These are phyloP conservation scores for Tetranychus piercei DNA, from an alignment of 2,888 invertebrate species.

Conservation along the genomic window DNA sequence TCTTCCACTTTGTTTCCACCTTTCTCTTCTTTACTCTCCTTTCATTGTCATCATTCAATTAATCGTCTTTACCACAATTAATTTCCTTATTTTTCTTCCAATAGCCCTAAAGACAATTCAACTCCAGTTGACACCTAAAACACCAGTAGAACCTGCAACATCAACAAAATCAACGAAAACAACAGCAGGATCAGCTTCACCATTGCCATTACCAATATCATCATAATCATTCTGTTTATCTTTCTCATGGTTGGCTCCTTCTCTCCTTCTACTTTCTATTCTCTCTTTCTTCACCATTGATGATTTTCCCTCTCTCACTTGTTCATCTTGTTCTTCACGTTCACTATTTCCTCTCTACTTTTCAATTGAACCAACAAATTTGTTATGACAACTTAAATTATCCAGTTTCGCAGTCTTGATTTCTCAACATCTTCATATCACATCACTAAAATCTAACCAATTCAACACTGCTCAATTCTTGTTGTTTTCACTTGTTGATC, in stretches of 20 bases:
- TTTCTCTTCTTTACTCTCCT: neutral
- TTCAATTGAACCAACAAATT: conserved; percentile 8
- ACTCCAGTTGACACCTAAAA: neutral
- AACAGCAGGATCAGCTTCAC: too few species aligned
- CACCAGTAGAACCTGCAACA: neutral
- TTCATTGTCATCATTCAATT: neutral
- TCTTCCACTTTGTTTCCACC: neutral
- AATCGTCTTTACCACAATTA: neutral
- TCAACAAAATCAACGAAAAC: too few species aligned
- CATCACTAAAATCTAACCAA: neutral
- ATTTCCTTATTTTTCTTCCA: conserved; percentile 8
- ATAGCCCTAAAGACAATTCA: neutral
- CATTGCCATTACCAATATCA: too few species aligned
- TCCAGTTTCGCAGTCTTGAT: neutral
- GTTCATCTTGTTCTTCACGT: neutral
- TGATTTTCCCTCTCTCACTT: conserved; percentile 4
- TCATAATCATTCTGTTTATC: too few species aligned
- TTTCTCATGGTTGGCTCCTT: neutral
- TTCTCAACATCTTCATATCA: neutral
- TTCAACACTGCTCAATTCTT: neutral
- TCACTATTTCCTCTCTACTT: neutral
- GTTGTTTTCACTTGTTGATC: neutral
- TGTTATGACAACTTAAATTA: neutral
- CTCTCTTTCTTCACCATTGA: neutral
- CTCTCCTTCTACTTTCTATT: neutral